These are phyloP conservation scores for Xestia ashworthii DNA, from an alignment of 2,888 invertebrate species.

Conservation along the genomic window DNA sequence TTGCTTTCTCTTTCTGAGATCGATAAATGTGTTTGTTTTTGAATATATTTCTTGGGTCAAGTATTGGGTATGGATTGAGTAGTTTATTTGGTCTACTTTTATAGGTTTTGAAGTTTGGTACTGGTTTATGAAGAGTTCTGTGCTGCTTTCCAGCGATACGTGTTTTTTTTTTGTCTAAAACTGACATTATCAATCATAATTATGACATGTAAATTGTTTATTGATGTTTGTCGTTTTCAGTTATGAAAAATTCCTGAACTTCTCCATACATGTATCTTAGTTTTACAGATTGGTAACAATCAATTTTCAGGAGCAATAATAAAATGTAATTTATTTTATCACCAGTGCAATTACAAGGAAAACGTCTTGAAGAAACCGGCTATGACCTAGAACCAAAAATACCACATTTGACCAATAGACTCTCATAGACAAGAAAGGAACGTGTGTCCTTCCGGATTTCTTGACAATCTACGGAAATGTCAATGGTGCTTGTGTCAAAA, in stretches of 20 bases:
- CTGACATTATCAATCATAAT: neutral
- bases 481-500: neutral
- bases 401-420: no score
- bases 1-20: constrained; percentile 12
- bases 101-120: neutral
- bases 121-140: neutral
- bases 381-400: no score
- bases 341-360: no score
- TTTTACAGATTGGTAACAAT: neutral
- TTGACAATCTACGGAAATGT: neutral
- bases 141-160: neutral
- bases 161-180: neutral
- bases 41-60: constrained; percentile 24
- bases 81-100: constrained; percentile 14
- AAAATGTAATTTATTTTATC: no score
- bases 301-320: no score
- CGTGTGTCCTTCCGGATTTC: no score
- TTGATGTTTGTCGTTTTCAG: neutral
- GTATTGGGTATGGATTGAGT: constrained; percentile 1
- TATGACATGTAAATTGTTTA: neutral
- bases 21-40: constrained; percentile 28
- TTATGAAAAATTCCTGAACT: neutral
- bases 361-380: no score
- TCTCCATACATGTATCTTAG: neutral
- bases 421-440: no score